phyloP scores from a whole-genome alignment of 2,113 vertebrate genomes.

The Neolamprologus sp. region DNA sequence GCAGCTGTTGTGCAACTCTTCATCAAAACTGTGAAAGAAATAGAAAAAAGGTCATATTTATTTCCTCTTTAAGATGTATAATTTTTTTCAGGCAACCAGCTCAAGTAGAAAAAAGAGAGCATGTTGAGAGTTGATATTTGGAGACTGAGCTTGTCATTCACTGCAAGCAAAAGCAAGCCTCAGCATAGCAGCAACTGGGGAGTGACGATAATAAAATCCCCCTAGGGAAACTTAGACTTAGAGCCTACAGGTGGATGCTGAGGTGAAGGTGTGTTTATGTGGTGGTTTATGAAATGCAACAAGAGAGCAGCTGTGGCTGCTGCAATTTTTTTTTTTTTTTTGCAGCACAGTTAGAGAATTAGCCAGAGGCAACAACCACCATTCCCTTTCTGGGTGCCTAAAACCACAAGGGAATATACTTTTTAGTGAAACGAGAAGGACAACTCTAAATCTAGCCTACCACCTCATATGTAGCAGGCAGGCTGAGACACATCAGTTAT shows the following conservation, averaged over 20 bases:
- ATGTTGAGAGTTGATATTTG: not conserved
- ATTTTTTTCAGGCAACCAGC: not conserved
- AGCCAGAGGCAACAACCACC: not conserved
- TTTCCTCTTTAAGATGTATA: not conserved
- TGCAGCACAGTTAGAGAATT: not conserved
- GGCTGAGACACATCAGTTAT: not conserved
- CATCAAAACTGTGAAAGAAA: not conserved
- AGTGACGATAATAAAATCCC: slow-evolving; percentile 15
- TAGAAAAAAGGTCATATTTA: not conserved
- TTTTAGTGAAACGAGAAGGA: not conserved
- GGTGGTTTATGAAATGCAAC: not conserved
- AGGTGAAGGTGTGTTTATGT: not conserved
- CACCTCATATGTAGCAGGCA: not conserved
- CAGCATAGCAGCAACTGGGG: not conserved
- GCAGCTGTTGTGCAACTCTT: not conserved
- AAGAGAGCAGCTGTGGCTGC: not conserved
- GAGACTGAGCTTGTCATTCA: not conserved
- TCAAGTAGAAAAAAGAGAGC: not conserved
- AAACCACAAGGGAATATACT: not conserved
- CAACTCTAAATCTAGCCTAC: not conserved
- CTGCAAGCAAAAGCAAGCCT: not conserved
- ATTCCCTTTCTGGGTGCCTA: not conserved
- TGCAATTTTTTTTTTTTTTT: not conserved
- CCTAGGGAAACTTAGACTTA: not conserved
- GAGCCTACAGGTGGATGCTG: slow-evolving; percentile 14